Percentiles rank a stretch among this genome's conserved stretches.
Conservation (phyloP, 2,113 vertebrate genomes). For the Polypterus senegalus region DNA sequence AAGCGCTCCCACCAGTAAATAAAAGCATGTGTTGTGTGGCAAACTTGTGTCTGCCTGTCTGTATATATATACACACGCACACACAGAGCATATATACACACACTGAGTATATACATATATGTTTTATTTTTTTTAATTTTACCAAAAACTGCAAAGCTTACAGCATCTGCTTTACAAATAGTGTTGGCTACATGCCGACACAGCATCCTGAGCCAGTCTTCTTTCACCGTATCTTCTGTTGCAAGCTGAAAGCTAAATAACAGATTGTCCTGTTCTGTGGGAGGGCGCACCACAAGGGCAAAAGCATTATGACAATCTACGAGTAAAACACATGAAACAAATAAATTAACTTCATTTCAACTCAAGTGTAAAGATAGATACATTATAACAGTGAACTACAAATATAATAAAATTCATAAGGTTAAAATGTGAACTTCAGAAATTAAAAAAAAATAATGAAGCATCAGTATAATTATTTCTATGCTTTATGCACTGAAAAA, state of each 20-base stretch:
- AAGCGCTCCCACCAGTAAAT: too few species aligned
- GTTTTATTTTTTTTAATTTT: too few species aligned
- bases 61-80: too few species aligned
- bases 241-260: conserved; percentile 91
- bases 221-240: conserved; percentile 73
- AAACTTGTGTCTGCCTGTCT: too few species aligned
- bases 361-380: background rate
- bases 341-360: background rate
- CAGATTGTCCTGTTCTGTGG: conserved; percentile 84
- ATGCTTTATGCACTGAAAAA: too few species aligned
- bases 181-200: conserved; percentile 93
- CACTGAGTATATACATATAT: too few species aligned
- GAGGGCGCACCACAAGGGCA: conserved; percentile 81
- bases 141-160: conserved; percentile 44
- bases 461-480: too few species aligned
- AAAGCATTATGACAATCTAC: conserved; percentile 89
- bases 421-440: too few species aligned
- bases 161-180: conserved; percentile 87
- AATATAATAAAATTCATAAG: too few species aligned
- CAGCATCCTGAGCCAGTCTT: conserved; percentile 71
- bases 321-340: conserved; percentile 11
- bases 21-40: too few species aligned
- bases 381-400: background rate
- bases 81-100: too few species aligned
- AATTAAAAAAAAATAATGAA: too few species aligned